These are phyloP conservation scores for Mola mola DNA, from an alignment of 2,113 vertebrate genomes.

Conservation along the genomic window DNA sequence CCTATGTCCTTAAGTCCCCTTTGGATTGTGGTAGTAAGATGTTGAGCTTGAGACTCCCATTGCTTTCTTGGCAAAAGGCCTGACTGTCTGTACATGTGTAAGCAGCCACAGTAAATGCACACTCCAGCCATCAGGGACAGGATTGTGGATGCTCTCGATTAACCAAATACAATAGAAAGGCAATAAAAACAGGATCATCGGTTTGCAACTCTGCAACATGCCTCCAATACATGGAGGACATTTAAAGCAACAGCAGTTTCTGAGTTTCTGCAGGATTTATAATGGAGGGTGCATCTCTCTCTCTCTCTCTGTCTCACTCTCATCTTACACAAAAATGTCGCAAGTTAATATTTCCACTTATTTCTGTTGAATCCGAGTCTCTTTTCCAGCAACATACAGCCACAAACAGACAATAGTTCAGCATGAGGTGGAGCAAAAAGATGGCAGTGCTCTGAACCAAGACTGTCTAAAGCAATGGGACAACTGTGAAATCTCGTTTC, in stretches of 20 bases:
- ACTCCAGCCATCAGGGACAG: background rate
- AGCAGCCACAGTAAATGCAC: constrained; percentile 16
- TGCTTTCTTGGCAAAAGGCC: constrained; percentile 29
- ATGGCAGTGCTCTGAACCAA: no score
- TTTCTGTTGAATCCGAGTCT: no score
- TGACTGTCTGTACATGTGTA: constrained; percentile 18
- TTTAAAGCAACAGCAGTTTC: constrained; percentile 5
- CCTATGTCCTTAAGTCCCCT: constrained; percentile 15
- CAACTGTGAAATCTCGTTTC: no score
- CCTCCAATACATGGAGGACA: background rate
- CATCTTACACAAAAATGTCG: background rate
- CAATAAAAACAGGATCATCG: constrained; percentile 1
- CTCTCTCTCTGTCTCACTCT: background rate
- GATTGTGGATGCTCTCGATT: constrained; percentile 28
- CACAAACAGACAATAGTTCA: no score
- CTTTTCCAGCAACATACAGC: no score
- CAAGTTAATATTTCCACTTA: background rate
- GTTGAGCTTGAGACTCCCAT: background rate
- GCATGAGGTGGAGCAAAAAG: background rate
- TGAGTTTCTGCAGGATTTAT: no score
- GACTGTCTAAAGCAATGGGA: no score
- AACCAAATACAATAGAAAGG: constrained; percentile 14
- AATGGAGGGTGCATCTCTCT: no score
- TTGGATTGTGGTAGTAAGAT: background rate
- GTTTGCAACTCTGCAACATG: constrained; percentile 34